Conservation (phyloP, 1,140 invertebrate species). For the Drosophila paulistorum region DNA sequence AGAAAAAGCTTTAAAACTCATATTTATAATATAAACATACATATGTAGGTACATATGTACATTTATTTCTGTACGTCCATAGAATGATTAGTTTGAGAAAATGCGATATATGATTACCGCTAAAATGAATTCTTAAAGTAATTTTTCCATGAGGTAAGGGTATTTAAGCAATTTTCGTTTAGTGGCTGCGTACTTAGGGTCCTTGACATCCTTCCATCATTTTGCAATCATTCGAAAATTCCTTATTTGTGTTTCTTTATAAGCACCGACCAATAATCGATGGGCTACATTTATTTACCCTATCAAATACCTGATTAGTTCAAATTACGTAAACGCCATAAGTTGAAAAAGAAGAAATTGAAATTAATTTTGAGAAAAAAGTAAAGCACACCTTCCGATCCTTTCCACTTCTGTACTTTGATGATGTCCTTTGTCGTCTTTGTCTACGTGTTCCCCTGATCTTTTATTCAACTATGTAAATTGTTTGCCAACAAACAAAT, state of each 20-base stretch:
- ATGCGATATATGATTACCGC: no score
- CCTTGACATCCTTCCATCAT: constrained; percentile 6
- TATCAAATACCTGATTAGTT: constrained; percentile 32
- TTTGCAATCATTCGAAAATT: constrained; percentile 4
- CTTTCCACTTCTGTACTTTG: neutral
- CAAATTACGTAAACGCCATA: constrained; percentile 30
- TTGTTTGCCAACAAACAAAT: constrained; percentile 10
- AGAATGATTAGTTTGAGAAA: no score
- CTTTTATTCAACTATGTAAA: constrained; percentile 23
- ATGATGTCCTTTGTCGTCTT: neutral
- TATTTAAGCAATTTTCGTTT: neutral
- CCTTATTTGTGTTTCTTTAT: constrained; percentile 3
- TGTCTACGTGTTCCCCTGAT: neutral
- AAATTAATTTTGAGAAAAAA: neutral
- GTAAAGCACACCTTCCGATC: no score
- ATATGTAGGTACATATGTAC: no score
- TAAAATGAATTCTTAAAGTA: no score
- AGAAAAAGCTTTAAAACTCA: no score
- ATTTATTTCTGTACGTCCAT: no score
- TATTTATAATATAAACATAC: no score
- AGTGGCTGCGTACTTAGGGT: constrained; percentile 15
- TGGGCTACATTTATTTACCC: neutral
- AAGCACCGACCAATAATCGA: constrained; percentile 3
- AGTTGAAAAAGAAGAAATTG: neutral
- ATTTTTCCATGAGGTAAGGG: no score